Conservation (phyloP, 2,797 vertebrate genomes). For the Pseudochaenichthys georgianus region DNA sequence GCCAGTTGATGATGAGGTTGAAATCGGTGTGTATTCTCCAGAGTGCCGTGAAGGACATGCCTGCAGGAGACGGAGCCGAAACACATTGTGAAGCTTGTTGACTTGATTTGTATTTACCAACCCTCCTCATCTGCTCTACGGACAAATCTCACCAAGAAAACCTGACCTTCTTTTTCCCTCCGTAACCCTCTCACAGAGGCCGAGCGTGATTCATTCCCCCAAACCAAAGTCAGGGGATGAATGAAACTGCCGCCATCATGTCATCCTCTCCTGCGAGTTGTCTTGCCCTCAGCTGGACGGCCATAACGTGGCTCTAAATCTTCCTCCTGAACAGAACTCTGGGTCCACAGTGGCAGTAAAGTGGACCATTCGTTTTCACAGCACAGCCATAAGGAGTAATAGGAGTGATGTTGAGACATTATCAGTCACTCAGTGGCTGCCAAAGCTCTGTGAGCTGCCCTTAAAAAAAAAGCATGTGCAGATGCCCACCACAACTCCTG, state of each 20-base stretch:
- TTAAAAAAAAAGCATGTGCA: constrained; percentile 51
- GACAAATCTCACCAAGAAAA: constrained; percentile 65
- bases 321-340: constrained; percentile 66
- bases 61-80: constrained; percentile 62
- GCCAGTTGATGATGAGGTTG: constrained; percentile 61
- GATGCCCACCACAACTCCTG: constrained; percentile 72
- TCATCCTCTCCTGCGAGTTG: constrained; percentile 70
- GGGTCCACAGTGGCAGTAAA: constrained; percentile 70
- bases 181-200: constrained; percentile 57
- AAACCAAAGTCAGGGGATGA: constrained; percentile 57
- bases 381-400: constrained; percentile 66
- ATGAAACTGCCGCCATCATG: constrained; percentile 69
- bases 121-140: constrained; percentile 66
- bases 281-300: constrained; percentile 55
- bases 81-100: constrained; percentile 53
- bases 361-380: constrained; percentile 74
- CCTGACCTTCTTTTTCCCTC: constrained; percentile 56
- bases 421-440: constrained; percentile 72
- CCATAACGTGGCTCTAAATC: constrained; percentile 74
- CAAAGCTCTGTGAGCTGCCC: constrained; percentile 69
- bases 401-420: constrained; percentile 64
- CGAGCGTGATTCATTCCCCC: constrained; percentile 66
- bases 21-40: constrained; percentile 53
- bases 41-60: constrained; percentile 65
- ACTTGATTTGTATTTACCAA: constrained; percentile 75